Base-by-base conservation (phyloP, 2,113 vertebrate species). In the Percopsis transmontana region DNA sequence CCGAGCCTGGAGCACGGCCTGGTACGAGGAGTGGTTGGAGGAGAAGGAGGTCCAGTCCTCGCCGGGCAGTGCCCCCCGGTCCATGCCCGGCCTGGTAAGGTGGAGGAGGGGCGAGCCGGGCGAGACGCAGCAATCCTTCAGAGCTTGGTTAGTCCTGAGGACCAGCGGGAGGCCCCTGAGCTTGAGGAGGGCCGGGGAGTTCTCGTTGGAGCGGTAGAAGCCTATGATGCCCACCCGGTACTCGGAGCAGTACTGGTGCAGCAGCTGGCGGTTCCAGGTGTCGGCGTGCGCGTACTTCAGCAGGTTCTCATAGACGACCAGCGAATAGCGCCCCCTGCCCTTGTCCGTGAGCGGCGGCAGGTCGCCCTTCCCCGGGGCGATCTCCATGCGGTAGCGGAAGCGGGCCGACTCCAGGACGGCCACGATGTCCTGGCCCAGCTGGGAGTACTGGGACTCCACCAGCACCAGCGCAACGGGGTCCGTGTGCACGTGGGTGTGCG, bases 401-500 rank as follows among this genome's bases (percentile, higher is more conserved):
- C 93, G 93, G 64, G 96, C 96, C 24, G 97, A 97, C 84, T 99
- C 97, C 1, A 99, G 82, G 66, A 98, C 95, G 55, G 96, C 95
- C 73, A 97, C 85, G 58, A 99, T 96, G 62, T 99, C 97, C 89
- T 98, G 97, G 14, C 97, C 97, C 9, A 99, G 91, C 82, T 98
- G 97, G 11, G 97, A 99, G 75, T 99, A 99, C 66, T 99, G 97
- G 63, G 96, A 98, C 73, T 99, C 97, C 75, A 99, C 95, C 1
- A 99, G 95, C 2, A 99, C 93, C 51, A 99, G 92, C 18, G 96
- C 90, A 0, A 91, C 93, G 0, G 93, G 93, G 3, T 98, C 94
- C 1, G 95, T 96, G 73, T 92, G 93, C 1, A 94, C 92, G 70
- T 95, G 94, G 0, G 93, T 93, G 84, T 95, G 94, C 0, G 95